A percentile compares a stretch with the other conserved stretches of the same genome.
These are phyloP conservation scores for Psittacula echo DNA, from an alignment of 2,797 vertebrate genomes.

Conservation along the genomic window DNA sequence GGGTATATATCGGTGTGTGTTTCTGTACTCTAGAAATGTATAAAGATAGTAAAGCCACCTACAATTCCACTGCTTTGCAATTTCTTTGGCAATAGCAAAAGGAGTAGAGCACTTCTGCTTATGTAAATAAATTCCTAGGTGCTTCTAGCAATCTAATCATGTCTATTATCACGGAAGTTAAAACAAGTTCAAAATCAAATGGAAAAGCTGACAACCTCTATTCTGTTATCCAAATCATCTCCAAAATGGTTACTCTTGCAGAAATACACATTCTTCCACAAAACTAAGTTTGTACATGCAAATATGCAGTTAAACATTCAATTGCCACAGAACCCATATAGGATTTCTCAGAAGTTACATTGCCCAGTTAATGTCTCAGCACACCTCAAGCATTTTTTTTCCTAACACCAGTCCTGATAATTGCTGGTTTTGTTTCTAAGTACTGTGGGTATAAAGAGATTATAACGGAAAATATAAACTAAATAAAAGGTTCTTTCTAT, in stretches of 20 bases:
- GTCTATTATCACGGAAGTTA: background rate
- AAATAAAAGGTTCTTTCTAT: background rate
- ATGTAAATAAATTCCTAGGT: constrained; percentile 54
- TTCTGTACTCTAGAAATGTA: constrained; percentile 25
- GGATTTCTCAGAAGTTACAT: background rate
- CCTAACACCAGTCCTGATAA: background rate
- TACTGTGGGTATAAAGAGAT: background rate
- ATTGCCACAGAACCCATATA: background rate
- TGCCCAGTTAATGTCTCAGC: background rate
- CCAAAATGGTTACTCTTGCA: background rate
- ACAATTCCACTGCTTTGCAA: constrained; percentile 11
- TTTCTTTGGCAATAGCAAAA: constrained; percentile 36
- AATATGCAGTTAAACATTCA: background rate
- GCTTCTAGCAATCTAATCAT: constrained; percentile 32
- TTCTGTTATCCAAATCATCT: background rate
- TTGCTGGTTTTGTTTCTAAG: background rate
- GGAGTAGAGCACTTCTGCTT: constrained; percentile 5
- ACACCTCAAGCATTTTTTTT: background rate
- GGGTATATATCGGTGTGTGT: background rate
- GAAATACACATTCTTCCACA: background rate
- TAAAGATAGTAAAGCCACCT: constrained; percentile 42
- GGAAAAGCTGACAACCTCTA: background rate
- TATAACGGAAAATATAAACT: background rate
- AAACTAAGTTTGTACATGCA: background rate
- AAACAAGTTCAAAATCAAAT: background rate